Percentiles rank a stretch among this genome's conserved stretches.
These are phyloP conservation scores for Chironomus riparius DNA, from an alignment of 2,888 invertebrate species.

Conservation along the genomic window DNA sequence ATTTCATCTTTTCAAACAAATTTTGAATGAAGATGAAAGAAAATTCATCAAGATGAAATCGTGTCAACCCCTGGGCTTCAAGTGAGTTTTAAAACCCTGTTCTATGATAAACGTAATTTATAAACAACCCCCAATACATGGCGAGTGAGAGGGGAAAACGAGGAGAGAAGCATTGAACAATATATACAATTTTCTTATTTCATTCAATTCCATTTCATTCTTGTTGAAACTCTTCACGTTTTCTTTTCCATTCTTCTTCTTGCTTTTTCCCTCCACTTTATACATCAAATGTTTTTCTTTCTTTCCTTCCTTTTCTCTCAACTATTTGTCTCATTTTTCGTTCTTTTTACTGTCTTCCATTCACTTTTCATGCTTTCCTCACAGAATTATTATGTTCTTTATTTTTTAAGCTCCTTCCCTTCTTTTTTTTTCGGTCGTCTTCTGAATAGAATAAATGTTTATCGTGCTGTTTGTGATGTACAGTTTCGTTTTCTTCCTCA, in stretches of 20 bases:
- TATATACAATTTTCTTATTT: not conserved
- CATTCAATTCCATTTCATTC: not conserved
- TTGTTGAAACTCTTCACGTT: not conserved
- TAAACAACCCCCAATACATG: too few species aligned
- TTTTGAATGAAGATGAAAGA: too few species aligned
- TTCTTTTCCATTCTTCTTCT: not conserved
- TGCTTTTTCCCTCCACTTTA: not conserved
- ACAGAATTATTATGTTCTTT: not conserved
- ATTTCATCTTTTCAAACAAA: too few species aligned
- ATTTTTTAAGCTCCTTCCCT: not conserved
- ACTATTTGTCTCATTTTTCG: not conserved
- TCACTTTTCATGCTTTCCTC: not conserved
- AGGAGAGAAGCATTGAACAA: too few species aligned
- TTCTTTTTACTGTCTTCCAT: not conserved
- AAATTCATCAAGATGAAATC: too few species aligned
- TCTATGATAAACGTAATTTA: too few species aligned
- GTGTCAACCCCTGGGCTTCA: too few species aligned
- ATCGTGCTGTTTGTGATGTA: not conserved
- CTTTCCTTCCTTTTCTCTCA: too few species aligned
- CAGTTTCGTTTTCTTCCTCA: too few species aligned
- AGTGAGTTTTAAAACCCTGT: too few species aligned
- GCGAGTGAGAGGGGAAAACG: too few species aligned
- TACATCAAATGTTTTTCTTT: too few species aligned
- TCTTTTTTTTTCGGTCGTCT: not conserved
- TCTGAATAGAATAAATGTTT: constrained; percentile 11